Evolutionary conservation across 2,113 vertebrate genomes (phyloP), one percentile per base, ranked within the genome.

Genomic region (Caranx ignobilis): DNA sequence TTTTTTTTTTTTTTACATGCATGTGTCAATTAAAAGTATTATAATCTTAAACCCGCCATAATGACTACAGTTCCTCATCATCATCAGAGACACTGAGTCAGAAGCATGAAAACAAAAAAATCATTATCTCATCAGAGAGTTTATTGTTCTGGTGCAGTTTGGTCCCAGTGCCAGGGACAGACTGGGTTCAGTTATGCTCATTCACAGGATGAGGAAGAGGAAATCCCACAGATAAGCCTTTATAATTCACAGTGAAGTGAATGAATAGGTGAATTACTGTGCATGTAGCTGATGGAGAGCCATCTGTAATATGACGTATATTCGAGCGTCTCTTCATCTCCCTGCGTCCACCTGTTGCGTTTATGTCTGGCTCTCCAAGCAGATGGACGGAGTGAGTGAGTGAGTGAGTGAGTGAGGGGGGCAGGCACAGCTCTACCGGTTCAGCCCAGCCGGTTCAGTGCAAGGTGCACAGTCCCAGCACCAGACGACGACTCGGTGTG

Each of bases 261-360:
- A 8, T 4, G 52, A 54, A 16, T 8, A 41, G n/a, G 34, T 47
- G 57, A 45, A 35, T 26, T 13, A 70, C 4, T 75, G 60, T 6
- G 31, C 18, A 1, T 21, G 37, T 37, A 59, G 26, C 1, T 26
- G 26, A 61, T 3, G 34, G 19, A 59, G 6, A 34, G 11, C 41
- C 41, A 59, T 41, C 11, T 68, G 79, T 48, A 2, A 41, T 41
- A 41, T 41, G 39, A 41, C 39, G 8, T 10, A 9, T 41, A 2
- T 48, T 26, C 26, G 26, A 3, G 2, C 12, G 48, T 35, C 18
- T 0, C 12, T 21, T 62, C 47, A 26, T 37, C 19, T 37, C 56
- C 45, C 37, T 26, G 63, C 13, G 52, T 56, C 39, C 65, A 68
- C 32, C 71, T 75, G 71, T 34, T 48, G 56, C 7, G 16, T 6